Evolutionary conservation across 2,113 vertebrate species (phyloP).

Genomic region (Xyliphius kryptos): DNA sequence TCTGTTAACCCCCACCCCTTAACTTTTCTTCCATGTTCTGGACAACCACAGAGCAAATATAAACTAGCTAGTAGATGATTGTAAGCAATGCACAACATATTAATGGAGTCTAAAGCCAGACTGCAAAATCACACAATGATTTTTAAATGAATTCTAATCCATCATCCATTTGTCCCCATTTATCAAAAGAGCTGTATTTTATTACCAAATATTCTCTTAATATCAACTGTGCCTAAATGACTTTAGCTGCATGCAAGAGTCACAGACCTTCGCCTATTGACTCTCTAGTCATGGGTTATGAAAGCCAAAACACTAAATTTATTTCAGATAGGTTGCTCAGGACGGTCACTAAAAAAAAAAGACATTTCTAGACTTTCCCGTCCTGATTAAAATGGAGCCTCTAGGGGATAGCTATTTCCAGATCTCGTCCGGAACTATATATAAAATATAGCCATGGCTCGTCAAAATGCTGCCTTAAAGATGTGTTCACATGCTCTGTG

Average conservation of each 20-base stretch:
- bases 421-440: slow-evolving; percentile 19
- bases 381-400: slow-evolving; percentile 19
- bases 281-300: slow-evolving; percentile 31
- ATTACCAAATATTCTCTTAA: slow-evolving; percentile 64
- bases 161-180: no score
- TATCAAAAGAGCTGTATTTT: slow-evolving; percentile 53
- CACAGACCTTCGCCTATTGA: slow-evolving; percentile 46
- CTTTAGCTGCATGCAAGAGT: slow-evolving; percentile 50
- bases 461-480: slow-evolving; percentile 36
- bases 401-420: slow-evolving; percentile 24
- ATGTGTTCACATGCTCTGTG: slow-evolving; percentile 23
- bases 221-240: slow-evolving; percentile 60
- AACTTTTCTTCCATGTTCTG: no score
- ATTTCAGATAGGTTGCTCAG: slow-evolving; percentile 17
- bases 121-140: no score
- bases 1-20: no score
- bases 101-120: no score
- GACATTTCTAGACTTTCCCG: slow-evolving; percentile 1
- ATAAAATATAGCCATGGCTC: slow-evolving; percentile 37
- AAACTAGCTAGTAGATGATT: no score
- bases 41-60: no score
- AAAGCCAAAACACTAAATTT: slow-evolving; percentile 34
- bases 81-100: no score
- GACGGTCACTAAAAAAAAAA: slow-evolving; percentile 23
- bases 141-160: no score